Percentiles rank a stretch among this genome's conserved stretches.
phyloP scores from a whole-genome alignment of 2,113 vertebrate species.

The Picathartes gymnocephalus region DNA sequence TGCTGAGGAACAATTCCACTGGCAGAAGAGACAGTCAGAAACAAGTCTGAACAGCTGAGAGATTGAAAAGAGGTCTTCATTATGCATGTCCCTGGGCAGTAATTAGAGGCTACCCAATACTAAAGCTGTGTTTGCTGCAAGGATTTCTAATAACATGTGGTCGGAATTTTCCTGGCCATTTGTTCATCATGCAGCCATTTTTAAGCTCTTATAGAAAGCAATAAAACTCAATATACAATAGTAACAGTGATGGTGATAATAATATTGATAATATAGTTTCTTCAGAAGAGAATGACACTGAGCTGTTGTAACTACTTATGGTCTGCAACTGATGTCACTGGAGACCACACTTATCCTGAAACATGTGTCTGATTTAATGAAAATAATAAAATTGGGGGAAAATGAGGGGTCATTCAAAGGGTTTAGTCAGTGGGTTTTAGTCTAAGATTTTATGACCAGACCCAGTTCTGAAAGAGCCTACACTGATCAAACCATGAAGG shows the following conservation, averaged over 20 bases:
- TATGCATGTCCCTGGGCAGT: not conserved
- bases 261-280: not conserved
- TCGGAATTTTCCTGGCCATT: not conserved
- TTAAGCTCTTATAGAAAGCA: not conserved
- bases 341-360: not conserved
- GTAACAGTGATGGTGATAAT: not conserved
- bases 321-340: not conserved
- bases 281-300: not conserved
- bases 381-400: not conserved
- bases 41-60: slow-evolving; percentile 35
- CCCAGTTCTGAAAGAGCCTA: not conserved
- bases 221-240: not conserved
- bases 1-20: not conserved
- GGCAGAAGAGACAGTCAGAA: not conserved
- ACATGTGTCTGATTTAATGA: not conserved
- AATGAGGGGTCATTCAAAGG: not conserved
- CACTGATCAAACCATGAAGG: not conserved
- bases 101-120: not conserved
- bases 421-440: not conserved
- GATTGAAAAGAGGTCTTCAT: slow-evolving; percentile 14
- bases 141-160: not conserved
- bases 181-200: not conserved
- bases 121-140: not conserved
- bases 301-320: not conserved
- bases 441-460: not conserved